Evolutionary conservation across 2,797 vertebrate genomes (phyloP).

Genomic region (Chelonia mydas): DNA sequence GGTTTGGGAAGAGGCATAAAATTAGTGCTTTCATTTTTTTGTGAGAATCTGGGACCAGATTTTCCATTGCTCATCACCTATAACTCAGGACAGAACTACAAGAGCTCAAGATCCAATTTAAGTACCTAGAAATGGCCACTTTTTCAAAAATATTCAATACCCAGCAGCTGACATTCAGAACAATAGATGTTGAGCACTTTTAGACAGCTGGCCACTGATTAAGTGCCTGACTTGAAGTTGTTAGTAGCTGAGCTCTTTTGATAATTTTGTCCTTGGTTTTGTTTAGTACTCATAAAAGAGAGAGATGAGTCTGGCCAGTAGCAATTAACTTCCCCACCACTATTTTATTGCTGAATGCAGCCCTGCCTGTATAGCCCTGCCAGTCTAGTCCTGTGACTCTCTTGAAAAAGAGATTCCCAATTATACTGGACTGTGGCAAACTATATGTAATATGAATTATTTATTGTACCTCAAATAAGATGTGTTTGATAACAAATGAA

Average conservation of each 20-base stretch:
- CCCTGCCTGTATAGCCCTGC: no score
- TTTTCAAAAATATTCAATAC: not conserved
- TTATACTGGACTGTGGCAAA: no score
- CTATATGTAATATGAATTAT: no score
- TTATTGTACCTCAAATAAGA: no score
- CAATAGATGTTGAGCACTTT: not conserved
- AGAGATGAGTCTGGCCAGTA: not conserved
- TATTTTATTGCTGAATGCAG: no score
- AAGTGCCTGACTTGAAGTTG: not conserved
- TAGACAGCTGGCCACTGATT: not conserved
- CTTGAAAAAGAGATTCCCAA: no score
- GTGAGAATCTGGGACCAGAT: conserved; percentile 14
- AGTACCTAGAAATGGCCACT: not conserved
- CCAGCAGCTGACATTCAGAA: not conserved
- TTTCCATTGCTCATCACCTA: not conserved
- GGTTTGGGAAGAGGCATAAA: not conserved
- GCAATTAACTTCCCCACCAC: not conserved
- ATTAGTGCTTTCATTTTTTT: not conserved
- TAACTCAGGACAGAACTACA: not conserved
- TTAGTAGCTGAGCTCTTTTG: not conserved
- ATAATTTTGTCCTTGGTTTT: not conserved
- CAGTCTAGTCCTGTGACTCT: no score
- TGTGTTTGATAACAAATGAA: not conserved
- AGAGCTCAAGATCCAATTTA: not conserved
- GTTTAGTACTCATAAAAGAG: not conserved